A percentile compares a stretch with the other conserved stretches of the same genome.
phyloP scores from a whole-genome alignment of 2,797 vertebrate genomes.

The Microcaecilia unicolor region DNA sequence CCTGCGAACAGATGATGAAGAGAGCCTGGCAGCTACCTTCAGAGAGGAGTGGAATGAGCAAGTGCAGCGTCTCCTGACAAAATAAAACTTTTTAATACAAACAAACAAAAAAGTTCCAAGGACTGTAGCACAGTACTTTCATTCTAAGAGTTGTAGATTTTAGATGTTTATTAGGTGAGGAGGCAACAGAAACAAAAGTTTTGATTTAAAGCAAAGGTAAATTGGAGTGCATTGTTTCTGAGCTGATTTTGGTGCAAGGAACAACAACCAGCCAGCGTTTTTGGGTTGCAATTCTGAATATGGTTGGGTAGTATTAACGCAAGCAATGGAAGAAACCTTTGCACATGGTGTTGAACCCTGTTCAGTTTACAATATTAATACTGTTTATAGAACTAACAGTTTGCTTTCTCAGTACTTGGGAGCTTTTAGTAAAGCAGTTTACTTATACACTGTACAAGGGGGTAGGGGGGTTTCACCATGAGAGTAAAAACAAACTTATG shows the following conservation, averaged over 20 bases:
- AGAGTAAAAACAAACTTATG: conserved; percentile 29
- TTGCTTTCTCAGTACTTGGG: conserved; percentile 55
- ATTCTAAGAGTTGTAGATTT: conserved; percentile 61
- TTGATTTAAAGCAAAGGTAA: conserved; percentile 49
- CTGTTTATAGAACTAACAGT: conserved; percentile 53
- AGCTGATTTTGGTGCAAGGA: conserved; percentile 48
- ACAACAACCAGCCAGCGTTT: conserved; percentile 28
- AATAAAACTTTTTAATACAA: conserved; percentile 23
- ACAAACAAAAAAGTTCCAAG: conserved; percentile 38
- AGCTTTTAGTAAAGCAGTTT: conserved; percentile 50
- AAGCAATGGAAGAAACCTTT: conserved; percentile 46
- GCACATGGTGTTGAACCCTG: conserved; percentile 52
- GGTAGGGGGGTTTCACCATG: too few species aligned
- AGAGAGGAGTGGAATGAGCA: conserved; percentile 44
- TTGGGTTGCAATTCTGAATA: conserved; percentile 23
- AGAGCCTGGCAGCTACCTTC: conserved; percentile 33
- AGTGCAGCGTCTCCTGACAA: conserved; percentile 44
- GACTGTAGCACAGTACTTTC: conserved; percentile 60
- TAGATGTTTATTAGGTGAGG: conserved; percentile 56
- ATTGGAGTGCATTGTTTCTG: conserved; percentile 50
- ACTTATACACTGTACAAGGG: conserved; percentile 52
- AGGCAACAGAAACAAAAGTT: conserved; percentile 31
- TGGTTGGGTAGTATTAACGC: conserved; percentile 28
- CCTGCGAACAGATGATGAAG: conserved; percentile 41
- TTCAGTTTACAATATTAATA: conserved; percentile 57